Evolutionary conservation across 2,113 vertebrate species (phyloP), one percentile per base, ranked within the genome.

Genomic region (Eulacestoma nigropectus): DNA sequence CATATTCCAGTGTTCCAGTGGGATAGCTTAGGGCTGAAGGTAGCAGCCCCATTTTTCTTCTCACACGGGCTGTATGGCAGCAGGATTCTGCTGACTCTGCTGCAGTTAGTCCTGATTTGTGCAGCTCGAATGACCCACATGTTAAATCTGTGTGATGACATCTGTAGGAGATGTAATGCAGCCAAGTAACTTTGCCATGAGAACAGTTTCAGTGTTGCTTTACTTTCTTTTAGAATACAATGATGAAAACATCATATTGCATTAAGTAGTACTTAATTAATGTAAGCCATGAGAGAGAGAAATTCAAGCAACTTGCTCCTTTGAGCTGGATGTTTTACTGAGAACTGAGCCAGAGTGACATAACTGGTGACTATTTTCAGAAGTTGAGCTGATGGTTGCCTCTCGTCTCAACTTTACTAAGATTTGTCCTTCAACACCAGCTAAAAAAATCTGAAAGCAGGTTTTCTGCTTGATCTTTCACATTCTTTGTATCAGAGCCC

Each of bases 181-280:
- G 52, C 91, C 76, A 84, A 74, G 79, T 33, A 63, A 50, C 64
- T 86, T n/a, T 78, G 59, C 94, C 35, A 35, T 84, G 69, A 92
- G 93, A 93, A 75, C 33, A 8, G 39, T 50, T 81, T 32, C 64
- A 60, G 46, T 13, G 52, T 77, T 75, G 86, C 80, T 90, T 84
- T 59, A 70, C 89, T 80, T 68, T 59, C 75, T 59, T 56, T 59
- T 37, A 70, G 56, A 93, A 65, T 42, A 55, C 30, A 81, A 75
- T 50, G 76, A 60, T 4, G 32, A 74, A 95, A 78, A 75, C 52
- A 46, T 69, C 46, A 23, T 33, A 18, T 37, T 77, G 52, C 56
- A 68, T 92, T 82, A 89, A 89, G 39, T 44, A 52, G 32, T 63
- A 65, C 67, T 95, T 76, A 57, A 73, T 75, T 87, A 86, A n/a